Conservation (phyloP, 2,113 vertebrate species). For the Corythaeola cristata region DNA sequence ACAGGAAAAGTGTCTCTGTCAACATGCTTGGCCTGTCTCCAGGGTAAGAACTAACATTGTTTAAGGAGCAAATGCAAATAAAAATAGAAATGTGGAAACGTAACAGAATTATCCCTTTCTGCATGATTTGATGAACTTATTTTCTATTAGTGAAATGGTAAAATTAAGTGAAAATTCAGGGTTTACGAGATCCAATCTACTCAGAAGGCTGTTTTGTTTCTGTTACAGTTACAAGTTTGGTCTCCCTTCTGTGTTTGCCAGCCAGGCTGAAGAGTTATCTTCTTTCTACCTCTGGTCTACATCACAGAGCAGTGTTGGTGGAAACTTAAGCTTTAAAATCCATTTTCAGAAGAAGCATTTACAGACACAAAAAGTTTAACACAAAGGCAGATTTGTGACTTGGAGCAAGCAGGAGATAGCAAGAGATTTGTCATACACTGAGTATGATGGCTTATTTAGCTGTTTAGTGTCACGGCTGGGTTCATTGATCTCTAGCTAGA, state of each 20-base stretch:
- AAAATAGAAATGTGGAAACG: not conserved
- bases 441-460: not conserved
- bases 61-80: not conserved
- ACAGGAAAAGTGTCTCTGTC: not conserved
- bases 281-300: not conserved
- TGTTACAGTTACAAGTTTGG: not conserved
- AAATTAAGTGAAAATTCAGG: not conserved
- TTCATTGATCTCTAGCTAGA: not conserved
- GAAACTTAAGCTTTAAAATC: not conserved
- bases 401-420: not conserved
- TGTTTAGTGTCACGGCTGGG: not conserved
- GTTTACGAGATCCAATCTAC: not conserved
- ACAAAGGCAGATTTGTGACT: not conserved
- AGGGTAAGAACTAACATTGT: not conserved
- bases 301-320: not conserved
- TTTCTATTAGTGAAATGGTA: not conserved
- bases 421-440: not conserved
- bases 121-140: not conserved
- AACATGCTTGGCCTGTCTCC: not conserved
- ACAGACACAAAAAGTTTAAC: not conserved
- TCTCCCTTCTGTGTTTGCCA: not conserved
- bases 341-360: not conserved
- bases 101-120: not conserved
- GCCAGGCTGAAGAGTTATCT: not conserved
- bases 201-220: not conserved